These are phyloP conservation scores for Neostethus bicornis DNA, from an alignment of 2,797 vertebrate species.

Conservation along the genomic window DNA sequence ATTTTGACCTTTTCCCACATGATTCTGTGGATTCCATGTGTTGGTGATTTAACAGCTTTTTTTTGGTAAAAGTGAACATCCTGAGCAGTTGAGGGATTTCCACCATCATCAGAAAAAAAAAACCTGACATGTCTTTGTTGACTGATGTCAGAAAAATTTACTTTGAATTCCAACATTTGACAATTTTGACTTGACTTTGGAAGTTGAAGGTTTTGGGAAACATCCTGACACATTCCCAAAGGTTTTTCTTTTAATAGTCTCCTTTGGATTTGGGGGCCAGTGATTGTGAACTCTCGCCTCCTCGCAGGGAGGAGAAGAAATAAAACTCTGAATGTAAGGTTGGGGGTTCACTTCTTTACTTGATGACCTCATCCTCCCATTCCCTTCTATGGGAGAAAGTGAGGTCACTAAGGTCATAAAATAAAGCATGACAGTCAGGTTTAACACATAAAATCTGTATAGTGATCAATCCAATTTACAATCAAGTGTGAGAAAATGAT, in stretches of 20 bases:
- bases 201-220: constrained; percentile 12
- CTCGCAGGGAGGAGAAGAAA: constrained; percentile 24
- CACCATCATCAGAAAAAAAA: neutral
- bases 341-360: constrained; percentile 51
- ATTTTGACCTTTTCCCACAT: constrained; percentile 27
- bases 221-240: constrained; percentile 11
- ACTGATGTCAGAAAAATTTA: constrained; percentile 29
- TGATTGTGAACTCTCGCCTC: constrained; percentile 21
- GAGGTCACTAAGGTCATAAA: constrained; percentile 77
- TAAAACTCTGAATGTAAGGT: constrained; percentile 50
- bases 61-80: neutral
- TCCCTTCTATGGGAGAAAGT: constrained; percentile 67
- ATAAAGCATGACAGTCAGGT: constrained; percentile 54
- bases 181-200: constrained; percentile 29
- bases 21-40: neutral
- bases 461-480: constrained; percentile 59
- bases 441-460: constrained; percentile 66
- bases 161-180: constrained; percentile 7
- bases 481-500: constrained; percentile 48
- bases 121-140: constrained; percentile 7
- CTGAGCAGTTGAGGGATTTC: neutral
- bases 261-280: constrained; percentile 10
- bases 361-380: constrained; percentile 76
- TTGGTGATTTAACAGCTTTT: neutral
- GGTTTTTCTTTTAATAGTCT: constrained; percentile 15